Percentiles rank a stretch among this genome's conserved stretches.
Conservation (phyloP, 2,797 vertebrate species). For the Xenops minutus region DNA sequence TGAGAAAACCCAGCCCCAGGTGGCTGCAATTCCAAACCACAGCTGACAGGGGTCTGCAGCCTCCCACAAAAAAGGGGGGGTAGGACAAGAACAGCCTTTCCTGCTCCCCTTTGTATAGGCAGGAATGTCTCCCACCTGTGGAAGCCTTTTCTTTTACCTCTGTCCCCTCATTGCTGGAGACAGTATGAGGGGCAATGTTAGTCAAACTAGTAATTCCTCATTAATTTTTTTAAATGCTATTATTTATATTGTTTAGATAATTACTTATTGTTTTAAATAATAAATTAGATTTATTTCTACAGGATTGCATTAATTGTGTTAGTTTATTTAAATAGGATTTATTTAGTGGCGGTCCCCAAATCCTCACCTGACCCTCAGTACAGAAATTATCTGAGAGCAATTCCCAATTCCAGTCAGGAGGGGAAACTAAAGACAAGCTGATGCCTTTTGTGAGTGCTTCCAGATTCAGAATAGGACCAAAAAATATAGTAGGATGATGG, state of each 20-base stretch:
- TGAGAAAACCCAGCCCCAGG: neutral
- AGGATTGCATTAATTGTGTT: neutral
- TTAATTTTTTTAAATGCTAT: neutral
- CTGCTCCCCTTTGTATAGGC: accelerated
- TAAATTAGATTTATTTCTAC: neutral
- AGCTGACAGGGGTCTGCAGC: accelerated
- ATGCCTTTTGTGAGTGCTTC: neutral
- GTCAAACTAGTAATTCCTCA: neutral
- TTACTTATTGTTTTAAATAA: neutral
- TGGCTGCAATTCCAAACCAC: neutral
- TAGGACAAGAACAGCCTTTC: neutral
- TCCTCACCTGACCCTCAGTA: neutral
- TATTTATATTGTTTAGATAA: neutral
- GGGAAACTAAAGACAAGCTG: neutral
- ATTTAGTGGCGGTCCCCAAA: neutral
- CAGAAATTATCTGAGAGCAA: neutral
- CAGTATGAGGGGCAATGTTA: neutral
- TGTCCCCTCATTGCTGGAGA: neutral
- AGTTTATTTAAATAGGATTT: neutral
- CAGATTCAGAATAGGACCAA: neutral
- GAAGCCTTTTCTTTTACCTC: neutral
- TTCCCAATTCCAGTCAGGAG: neutral
- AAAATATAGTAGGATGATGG: neutral
- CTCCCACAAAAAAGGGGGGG: neutral
- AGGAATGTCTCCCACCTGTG: neutral